phyloP scores from a whole-genome alignment of 2,888 invertebrate species.

The Eristalis tenax region DNA sequence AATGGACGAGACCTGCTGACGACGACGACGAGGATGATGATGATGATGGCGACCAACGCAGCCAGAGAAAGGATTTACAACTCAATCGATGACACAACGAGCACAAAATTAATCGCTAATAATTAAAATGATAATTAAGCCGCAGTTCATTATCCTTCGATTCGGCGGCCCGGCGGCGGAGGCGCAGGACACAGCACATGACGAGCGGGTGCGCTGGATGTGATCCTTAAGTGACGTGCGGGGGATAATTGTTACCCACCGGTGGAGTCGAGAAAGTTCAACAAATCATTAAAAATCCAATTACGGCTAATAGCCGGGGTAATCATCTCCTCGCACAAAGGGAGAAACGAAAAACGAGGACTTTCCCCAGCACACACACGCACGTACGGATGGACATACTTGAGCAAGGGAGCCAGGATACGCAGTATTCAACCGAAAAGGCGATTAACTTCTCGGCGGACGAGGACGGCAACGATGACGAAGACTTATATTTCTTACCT shows the following conservation, averaged over 20 bases:
- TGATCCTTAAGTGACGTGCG: constrained; percentile 22
- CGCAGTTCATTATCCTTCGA: constrained; percentile 40
- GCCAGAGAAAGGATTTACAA: constrained; percentile 52
- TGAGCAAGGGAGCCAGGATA: not conserved
- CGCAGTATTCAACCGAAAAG: constrained; percentile 46
- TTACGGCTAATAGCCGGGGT: constrained; percentile 66
- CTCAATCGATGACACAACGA: constrained; percentile 42
- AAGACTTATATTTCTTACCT: constrained; percentile 57
- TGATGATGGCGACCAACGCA: not conserved
- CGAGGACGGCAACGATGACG: constrained; percentile 7
- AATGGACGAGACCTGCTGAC: not conserved
- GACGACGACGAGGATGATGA: too few relatives aligned
- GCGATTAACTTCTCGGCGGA: constrained; percentile 64
- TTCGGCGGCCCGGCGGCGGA: not conserved
- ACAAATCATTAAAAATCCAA: constrained; percentile 72
- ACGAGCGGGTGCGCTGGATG: constrained; percentile 1
- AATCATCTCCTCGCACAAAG: constrained; percentile 46
- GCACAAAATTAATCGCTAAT: constrained; percentile 63
- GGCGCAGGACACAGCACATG: not conserved
- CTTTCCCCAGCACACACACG: not conserved
- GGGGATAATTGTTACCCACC: constrained; percentile 27
- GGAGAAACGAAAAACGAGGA: not conserved
- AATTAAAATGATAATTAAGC: constrained; percentile 70
- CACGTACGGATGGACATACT: constrained; percentile 2
- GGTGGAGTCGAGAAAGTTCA: constrained; percentile 52